Evolutionary conservation across 92 coral and sea anemone genomes (phyloP), one percentile per base, ranked within the genome.

Genomic region (Pocillopora grandis): DNA sequence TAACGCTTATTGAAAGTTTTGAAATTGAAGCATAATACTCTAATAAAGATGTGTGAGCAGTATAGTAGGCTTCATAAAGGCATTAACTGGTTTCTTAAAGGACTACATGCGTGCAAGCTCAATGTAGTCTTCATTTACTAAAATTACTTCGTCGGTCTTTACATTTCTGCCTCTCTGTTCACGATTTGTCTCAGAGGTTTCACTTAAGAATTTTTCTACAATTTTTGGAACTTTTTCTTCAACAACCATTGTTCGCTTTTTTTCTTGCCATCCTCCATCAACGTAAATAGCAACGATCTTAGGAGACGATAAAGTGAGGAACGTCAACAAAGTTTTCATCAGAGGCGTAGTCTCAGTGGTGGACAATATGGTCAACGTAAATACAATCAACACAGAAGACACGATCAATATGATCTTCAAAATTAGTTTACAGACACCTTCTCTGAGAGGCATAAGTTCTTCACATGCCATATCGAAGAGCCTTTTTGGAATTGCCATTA

Each of bases 301-400:
- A 2, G 87, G 87, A 58, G 73, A n/a, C 1, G 63, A 48, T 21
- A 80, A 80, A 14, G 87, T 73, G 48, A 73, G 57, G 42, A 83
- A 56, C 2, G 80, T 23, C 56, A 74, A 5, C 2, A 56, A 27
- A 60, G 88, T 49, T 58, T 20, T 70, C 49, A 66, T 71, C 6
- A 77, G 0, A 52, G 88, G 76, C 9, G 59, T 63, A 19, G 74
- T 12, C 9, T 83, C 77, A 48, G 36, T 59, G 21, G 31, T 58
- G 9, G 2, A 12, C 7, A n/a, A 18, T 74, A 78, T 86, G n/a
- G 66, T 31, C 36, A 74, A 21, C 0, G 61, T 35, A 68, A 86
- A 78, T 58, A 62, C 62, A 33, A 79, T 20, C 13, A 62, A 79
- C 3, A 86, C 71, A 86, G 70, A 78, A 56, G 62, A 27, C 3